Evolutionary conservation across 1,140 invertebrate genomes (phyloP).

Genomic region (Brachionus sp.): DNA sequence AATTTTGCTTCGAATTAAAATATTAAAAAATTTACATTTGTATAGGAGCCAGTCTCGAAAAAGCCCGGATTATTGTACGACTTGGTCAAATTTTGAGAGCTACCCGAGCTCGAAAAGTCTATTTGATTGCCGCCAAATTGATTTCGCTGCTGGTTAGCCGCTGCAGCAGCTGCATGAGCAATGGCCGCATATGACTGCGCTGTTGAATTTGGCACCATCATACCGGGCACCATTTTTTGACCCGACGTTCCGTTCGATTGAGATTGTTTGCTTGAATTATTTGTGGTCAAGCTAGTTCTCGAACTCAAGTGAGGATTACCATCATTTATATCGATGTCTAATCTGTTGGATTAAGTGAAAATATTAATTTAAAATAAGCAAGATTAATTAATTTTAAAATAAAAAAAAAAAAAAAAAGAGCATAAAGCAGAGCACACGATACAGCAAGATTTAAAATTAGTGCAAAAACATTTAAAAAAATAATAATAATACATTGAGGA

Average conservation of each 20-base stretch:
- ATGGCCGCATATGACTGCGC: slow-evolving; percentile 35
- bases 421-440: slow-evolving; percentile 26
- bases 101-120: slow-evolving; percentile 8
- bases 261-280: background rate
- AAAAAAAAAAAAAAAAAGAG: background rate
- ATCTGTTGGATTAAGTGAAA: background rate
- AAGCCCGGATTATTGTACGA: slow-evolving; percentile 42
- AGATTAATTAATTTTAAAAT: background rate
- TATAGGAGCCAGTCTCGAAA: slow-evolving; percentile 18
- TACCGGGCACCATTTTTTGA: background rate
- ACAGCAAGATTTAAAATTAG: background rate
- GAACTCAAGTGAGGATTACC: slow-evolving; percentile 38
- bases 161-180: slow-evolving; percentile 29
- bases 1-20: background rate
- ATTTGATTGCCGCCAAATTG: slow-evolving; percentile 26
- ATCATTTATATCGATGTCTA: slow-evolving; percentile 22
- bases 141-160: slow-evolving; percentile 39
- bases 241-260: background rate
- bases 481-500: slow-evolving; percentile 23
- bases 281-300: background rate
- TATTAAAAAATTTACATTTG: slow-evolving; percentile 24
- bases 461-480: slow-evolving; percentile 6
- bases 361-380: background rate
- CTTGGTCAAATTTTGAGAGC: slow-evolving; percentile 8
- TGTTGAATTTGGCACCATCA: background rate